Evolutionary conservation across 2,797 vertebrate genomes (phyloP), one percentile per base, ranked within the genome.

Genomic region (Cacajao melanocephalus): DNA sequence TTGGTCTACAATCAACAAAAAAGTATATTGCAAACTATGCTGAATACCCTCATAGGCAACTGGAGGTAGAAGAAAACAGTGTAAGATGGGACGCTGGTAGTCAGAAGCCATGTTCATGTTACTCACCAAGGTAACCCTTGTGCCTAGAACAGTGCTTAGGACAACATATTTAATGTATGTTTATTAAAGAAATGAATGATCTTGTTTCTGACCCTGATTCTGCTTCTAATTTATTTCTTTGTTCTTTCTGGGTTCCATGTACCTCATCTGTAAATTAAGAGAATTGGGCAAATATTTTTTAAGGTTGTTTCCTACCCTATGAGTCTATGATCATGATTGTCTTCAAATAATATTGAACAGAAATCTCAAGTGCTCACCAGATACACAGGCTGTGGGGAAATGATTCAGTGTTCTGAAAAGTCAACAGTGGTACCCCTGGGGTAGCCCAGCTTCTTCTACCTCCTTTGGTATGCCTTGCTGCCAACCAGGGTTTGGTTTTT

Each of bases 401-500:
- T 44, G 48, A 57, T 90, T 93, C 33, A 17, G 11, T 55, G 48
- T 64, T 90, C 75, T 91, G 61, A 76, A 93, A 91, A 94, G 33
- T 26, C 44, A 90, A 48, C 3, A 61, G n/a, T 58, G 36, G 76
- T n/a, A 81, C 52, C 41, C 78, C 33, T 57, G 70, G 85, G 76
- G 44, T 46, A 64, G 39, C 28, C 28, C 52, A 70, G 67, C 48
- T 84, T 48, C 58, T 86, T 90, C 46, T 48, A 3, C 50, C 72
- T 91, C 88, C 41, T 92, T 88, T 76, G 75, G 17, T 3, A 20
- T 2, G 72, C n/a, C 58, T 76, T 52, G 3, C 19, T 73, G 19
- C 83, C 82, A 85, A 86, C 30, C 26, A 91, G 33, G 39, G 33
- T 78, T 93, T 93, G 79, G 9, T 90, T 94, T 97, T 84, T 82